These are phyloP conservation scores for Pionites leucogaster DNA, from an alignment of 2,113 vertebrate species.

Conservation along the genomic window DNA sequence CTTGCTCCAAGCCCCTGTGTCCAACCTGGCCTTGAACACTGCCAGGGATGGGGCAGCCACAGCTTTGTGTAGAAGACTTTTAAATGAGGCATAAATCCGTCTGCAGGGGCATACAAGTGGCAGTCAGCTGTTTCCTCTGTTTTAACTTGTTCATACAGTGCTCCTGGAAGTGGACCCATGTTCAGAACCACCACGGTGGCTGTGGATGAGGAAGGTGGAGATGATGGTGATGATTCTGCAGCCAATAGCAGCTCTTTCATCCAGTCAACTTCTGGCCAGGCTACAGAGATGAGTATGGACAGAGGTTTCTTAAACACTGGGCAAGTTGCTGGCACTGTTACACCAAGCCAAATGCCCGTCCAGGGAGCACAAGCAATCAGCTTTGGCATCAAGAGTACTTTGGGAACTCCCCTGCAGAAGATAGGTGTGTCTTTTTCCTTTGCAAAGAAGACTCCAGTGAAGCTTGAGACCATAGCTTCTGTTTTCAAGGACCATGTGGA, in stretches of 20 bases:
- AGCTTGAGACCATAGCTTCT: conserved; percentile 92
- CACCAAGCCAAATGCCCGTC: conserved; percentile 41
- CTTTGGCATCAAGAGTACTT: conserved; percentile 82
- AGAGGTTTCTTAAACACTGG: conserved; percentile 67
- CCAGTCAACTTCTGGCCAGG: conserved; percentile 20
- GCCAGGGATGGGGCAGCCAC: background rate
- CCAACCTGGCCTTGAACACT: background rate
- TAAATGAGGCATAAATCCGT: background rate
- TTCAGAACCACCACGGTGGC: conserved; percentile 96
- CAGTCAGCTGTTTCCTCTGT: conserved; percentile 23
- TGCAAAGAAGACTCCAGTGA: conserved; percentile 94
- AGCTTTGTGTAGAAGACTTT: background rate
- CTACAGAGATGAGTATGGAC: conserved; percentile 53
- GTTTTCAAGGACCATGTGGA: conserved; percentile 92
- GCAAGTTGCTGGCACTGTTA: conserved; percentile 12
- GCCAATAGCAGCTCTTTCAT: conserved; percentile 60
- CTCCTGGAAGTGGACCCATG: conserved; percentile 96
- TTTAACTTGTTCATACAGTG: conserved; percentile 73
- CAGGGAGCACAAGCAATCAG: conserved; percentile 73
- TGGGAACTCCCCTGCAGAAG: conserved; percentile 83
- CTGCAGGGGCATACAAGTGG: background rate
- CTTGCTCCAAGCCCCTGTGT: background rate
- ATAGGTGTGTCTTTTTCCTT: conserved; percentile 97
- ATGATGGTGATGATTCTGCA: conserved; percentile 69
- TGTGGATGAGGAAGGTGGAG: conserved; percentile 89